Evolutionary conservation across 2,888 invertebrate species (phyloP).

Genomic region (Andrena flavipes): DNA sequence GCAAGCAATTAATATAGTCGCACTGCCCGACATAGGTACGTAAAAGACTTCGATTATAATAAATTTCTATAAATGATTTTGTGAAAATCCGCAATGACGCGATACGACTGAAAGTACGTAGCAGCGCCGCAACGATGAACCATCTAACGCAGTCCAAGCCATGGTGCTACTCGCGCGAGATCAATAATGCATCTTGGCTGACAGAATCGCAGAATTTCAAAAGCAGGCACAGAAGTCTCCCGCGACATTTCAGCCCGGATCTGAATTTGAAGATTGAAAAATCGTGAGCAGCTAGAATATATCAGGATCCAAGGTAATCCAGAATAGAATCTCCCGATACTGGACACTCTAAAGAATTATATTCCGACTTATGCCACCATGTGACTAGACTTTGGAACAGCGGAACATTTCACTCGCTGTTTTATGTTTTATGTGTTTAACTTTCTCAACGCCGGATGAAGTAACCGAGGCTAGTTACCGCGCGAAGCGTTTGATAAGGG

Average conservation of each 20-base stretch:
- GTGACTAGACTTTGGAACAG: slow-evolving; percentile 7
- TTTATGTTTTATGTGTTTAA: slow-evolving; percentile 27
- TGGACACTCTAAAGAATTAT: background rate
- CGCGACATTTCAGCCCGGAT: background rate
- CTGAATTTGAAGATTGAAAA: slow-evolving; percentile 24
- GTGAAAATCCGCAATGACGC: slow-evolving; percentile 32
- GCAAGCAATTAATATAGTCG: too few species aligned
- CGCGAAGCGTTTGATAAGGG: background rate
- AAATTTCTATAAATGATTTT: background rate
- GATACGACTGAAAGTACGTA: slow-evolving; percentile 28
- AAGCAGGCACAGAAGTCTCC: background rate
- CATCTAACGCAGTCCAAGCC: slow-evolving; percentile 49
- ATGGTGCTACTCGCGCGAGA: slow-evolving; percentile 49
- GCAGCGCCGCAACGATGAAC: slow-evolving; percentile 37
- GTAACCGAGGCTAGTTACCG: slow-evolving; percentile 8
- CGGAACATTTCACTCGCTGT: slow-evolving; percentile 7
- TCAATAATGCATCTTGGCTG: slow-evolving; percentile 61
- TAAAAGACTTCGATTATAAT: too few species aligned
- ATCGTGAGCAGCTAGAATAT: background rate
- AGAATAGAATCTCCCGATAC: background rate
- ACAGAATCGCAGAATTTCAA: slow-evolving; percentile 16
- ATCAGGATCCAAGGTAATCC: background rate
- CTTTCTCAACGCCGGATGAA: background rate
- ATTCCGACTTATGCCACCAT: background rate
- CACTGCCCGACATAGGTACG: too few species aligned